Percentiles rank a stretch among this genome's conserved stretches.
These are phyloP conservation scores for Apostichopus leukothele DNA, from an alignment of 53 echinoderm and acorn worm species.

Conservation along the genomic window DNA sequence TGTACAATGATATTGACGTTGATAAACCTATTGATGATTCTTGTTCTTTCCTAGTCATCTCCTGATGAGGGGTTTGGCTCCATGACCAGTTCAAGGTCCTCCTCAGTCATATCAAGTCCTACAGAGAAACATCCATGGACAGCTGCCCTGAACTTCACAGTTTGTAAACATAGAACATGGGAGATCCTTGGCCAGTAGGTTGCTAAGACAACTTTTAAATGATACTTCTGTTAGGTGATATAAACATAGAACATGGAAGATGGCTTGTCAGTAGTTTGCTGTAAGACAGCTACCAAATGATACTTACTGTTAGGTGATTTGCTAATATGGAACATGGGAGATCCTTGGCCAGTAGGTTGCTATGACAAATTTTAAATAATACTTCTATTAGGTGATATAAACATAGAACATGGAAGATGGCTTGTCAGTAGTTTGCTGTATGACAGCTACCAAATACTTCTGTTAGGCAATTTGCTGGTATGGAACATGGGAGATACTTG, in stretches of 20 bases:
- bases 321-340: slow-evolving; percentile 81
- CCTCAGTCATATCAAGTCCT: not conserved
- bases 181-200: slow-evolving; percentile 84
- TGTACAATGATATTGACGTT: too few species aligned
- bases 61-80: slow-evolving; percentile 32
- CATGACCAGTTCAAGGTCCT: slow-evolving; percentile 18
- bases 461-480: slow-evolving; percentile 53
- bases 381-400: too few species aligned
- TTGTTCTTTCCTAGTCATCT: not conserved
- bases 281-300: too few species aligned
- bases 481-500: slow-evolving; percentile 87
- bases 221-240: too few species aligned
- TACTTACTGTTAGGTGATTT: slow-evolving; percentile 22
- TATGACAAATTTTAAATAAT: not conserved
- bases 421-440: too few species aligned
- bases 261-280: too few species aligned
- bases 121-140: slow-evolving; percentile 58
- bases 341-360: slow-evolving; percentile 73
- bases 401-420: too few species aligned
- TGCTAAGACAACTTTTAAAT: not conserved
- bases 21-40: too few species aligned
- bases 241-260: too few species aligned
- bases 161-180: slow-evolving; percentile 78
- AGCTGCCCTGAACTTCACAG: slow-evolving; percentile 61
- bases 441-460: too few species aligned